These are phyloP conservation scores for Eumeta japonica DNA, from an alignment of 1,140 invertebrate genomes.

Conservation along the genomic window DNA sequence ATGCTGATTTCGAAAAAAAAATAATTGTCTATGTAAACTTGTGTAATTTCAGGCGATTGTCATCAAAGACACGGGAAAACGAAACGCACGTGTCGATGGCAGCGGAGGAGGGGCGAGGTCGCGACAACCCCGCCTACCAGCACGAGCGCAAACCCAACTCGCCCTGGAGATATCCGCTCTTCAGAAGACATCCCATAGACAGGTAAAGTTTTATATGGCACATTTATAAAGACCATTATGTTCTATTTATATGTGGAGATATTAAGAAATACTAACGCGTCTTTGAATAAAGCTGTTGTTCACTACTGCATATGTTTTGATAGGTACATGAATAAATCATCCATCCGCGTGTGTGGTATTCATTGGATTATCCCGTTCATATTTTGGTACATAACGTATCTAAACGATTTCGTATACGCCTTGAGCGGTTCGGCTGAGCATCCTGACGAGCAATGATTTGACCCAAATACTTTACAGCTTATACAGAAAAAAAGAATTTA, in stretches of 20 bases:
- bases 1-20: too few relatives aligned
- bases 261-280: neutral
- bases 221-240: neutral
- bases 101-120: conserved; percentile 33
- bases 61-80: conserved; percentile 42
- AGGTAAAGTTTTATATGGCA: conserved; percentile 22
- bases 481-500: too few relatives aligned
- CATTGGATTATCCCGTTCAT: too few relatives aligned
- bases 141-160: conserved; percentile 49
- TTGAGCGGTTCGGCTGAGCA: too few relatives aligned
- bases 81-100: conserved; percentile 40
- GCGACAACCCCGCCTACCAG: conserved; percentile 42
- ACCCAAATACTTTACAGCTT: too few relatives aligned
- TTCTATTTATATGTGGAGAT: conserved; percentile 4
- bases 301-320: too few relatives aligned
- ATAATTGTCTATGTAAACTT: too few relatives aligned
- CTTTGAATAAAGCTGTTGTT: neutral
- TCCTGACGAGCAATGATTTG: too few relatives aligned
- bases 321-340: too few relatives aligned
- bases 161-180: conserved; percentile 48
- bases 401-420: too few relatives aligned
- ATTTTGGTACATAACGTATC: too few relatives aligned
- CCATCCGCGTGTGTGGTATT: too few relatives aligned
- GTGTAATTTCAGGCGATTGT: conserved; percentile 31
- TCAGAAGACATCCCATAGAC: conserved; percentile 41